Evolutionary conservation across 2,888 invertebrate genomes (phyloP).

Genomic region (Standfussiana lucernea): DNA sequence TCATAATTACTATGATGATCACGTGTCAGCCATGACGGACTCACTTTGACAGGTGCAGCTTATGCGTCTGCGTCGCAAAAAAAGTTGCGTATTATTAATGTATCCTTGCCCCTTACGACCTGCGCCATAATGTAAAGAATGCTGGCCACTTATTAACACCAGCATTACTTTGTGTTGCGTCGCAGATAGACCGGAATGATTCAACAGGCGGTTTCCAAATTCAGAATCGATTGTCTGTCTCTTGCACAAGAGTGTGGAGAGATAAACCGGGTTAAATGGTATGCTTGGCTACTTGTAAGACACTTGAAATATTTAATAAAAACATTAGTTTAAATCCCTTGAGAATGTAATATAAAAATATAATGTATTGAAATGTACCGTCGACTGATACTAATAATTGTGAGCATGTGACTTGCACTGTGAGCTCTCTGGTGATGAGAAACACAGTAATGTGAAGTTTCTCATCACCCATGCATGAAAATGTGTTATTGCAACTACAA

Average conservation of each 20-base stretch:
- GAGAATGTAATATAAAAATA: no score
- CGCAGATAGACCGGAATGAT: not conserved
- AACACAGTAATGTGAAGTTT: no score
- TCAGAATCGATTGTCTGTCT: not conserved
- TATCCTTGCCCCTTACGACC: constrained; percentile 8
- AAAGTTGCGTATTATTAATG: constrained; percentile 29
- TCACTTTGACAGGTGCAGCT: constrained; percentile 47
- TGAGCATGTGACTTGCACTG: not conserved
- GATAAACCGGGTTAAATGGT: not conserved
- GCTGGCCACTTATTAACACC: constrained; percentile 1
- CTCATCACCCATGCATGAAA: no score
- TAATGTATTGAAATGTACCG: not conserved
- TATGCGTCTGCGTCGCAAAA: constrained; percentile 27
- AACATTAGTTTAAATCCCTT: not conserved
- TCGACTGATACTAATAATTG: not conserved
- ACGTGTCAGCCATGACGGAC: constrained; percentile 33
- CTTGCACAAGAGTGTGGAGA: not conserved
- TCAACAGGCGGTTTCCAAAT: not conserved
- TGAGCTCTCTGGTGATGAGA: not conserved
- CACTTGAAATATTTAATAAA: not conserved
- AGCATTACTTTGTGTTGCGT: not conserved
- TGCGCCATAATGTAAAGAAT: not conserved
- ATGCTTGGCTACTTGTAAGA: not conserved
- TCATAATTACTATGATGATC: constrained; percentile 46
- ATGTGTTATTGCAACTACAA: not conserved